Evolutionary conservation across 2,797 vertebrate species (phyloP).

Genomic region (Sebastes itinus): DNA sequence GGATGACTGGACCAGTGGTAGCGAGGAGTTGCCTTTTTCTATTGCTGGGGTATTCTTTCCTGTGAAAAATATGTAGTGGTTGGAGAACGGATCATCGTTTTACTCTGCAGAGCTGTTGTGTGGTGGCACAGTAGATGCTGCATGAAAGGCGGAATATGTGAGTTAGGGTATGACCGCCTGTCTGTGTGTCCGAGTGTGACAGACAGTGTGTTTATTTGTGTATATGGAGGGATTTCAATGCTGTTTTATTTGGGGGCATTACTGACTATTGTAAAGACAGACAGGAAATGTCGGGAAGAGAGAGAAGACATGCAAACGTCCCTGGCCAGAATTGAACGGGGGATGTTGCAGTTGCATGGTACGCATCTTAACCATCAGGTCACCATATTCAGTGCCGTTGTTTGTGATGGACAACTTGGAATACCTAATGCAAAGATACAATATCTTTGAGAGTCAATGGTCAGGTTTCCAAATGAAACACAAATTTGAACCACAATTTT

Average conservation of each 20-base stretch:
- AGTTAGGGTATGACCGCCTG: neutral
- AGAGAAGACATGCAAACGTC: neutral
- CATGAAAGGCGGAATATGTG: conserved; percentile 35
- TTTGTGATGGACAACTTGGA: neutral
- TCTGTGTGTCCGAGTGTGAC: conserved; percentile 3
- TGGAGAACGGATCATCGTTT: conserved; percentile 60
- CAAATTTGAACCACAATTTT: neutral
- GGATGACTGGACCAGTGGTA: conserved; percentile 68
- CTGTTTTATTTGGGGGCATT: neutral
- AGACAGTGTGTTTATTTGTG: conserved; percentile 22
- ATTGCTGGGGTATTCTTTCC: conserved; percentile 60
- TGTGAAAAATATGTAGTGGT: conserved; percentile 65
- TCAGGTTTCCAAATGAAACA: neutral
- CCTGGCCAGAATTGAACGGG: neutral
- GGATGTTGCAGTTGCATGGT: neutral
- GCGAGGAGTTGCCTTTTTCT: conserved; percentile 68
- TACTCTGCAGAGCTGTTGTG: conserved; percentile 38
- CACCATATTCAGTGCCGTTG: neutral
- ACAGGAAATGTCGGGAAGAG: neutral
- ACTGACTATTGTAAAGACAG: neutral
- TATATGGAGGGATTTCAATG: neutral
- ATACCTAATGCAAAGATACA: neutral
- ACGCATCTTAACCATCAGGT: neutral
- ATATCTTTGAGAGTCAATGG: neutral
- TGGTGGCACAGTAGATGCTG: conserved; percentile 22